phyloP scores from a whole-genome alignment of 2,113 vertebrate species.

The Laterallus jamaicensis region DNA sequence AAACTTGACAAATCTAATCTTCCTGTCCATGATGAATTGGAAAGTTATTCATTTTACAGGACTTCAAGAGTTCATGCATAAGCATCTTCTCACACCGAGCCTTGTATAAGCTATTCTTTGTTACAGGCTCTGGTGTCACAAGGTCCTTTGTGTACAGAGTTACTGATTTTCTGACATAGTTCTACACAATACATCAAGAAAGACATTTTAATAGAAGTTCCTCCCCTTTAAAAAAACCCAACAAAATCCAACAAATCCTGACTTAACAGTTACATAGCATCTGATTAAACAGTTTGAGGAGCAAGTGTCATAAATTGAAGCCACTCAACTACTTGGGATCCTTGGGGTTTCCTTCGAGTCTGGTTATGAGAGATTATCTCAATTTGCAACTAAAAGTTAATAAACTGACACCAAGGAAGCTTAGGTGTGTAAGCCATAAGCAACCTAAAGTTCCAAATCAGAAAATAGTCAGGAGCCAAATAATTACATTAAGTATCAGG shows the following conservation, averaged over 20 bases:
- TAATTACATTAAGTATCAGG: neutral
- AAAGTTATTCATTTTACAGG: neutral
- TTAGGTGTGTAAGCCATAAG: neutral
- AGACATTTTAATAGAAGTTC: neutral
- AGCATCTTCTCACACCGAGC: constrained; percentile 12
- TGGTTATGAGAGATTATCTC: neutral
- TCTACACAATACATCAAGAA: neutral
- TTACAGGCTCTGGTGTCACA: neutral
- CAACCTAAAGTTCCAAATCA: neutral
- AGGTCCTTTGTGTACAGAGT: neutral
- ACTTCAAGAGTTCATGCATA: neutral
- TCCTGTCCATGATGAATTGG: neutral
- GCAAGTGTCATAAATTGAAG: neutral
- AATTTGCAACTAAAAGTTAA: neutral
- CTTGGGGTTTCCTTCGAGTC: neutral
- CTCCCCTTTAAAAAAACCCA: neutral
- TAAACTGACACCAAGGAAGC: neutral
- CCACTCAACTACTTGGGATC: neutral
- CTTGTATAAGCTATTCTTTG: constrained; percentile 36
- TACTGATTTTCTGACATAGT: neutral
- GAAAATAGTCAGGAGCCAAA: neutral
- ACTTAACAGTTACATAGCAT: neutral
- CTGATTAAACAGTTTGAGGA: neutral
- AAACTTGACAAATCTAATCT: neutral
- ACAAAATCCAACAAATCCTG: neutral